phyloP scores from a whole-genome alignment of 1,140 invertebrate species.

The Polyergus mexicanus region DNA sequence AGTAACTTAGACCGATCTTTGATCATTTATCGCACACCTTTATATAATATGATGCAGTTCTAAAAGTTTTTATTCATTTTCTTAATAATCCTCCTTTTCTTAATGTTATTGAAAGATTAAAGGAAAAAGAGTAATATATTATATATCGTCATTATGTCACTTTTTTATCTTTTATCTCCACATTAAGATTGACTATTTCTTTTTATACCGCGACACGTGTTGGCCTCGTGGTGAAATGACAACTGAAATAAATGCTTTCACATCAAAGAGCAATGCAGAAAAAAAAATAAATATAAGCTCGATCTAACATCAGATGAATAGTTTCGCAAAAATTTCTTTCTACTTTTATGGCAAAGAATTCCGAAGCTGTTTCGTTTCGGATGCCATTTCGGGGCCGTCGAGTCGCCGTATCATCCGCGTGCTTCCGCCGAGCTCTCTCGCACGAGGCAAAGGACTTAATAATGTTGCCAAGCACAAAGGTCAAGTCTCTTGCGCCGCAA shows the following conservation, averaged over 20 bases:
- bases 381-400: slow-evolving; percentile 69
- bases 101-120: background rate
- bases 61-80: slow-evolving; percentile 17
- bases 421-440: slow-evolving; percentile 68
- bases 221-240: slow-evolving; percentile 10
- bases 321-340: slow-evolving; percentile 58
- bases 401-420: slow-evolving; percentile 63
- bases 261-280: slow-evolving; percentile 7
- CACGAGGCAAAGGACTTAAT: slow-evolving; percentile 81
- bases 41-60: slow-evolving; percentile 22
- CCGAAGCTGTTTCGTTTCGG: slow-evolving; percentile 78
- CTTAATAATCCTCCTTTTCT: background rate
- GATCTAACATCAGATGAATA: slow-evolving; percentile 59
- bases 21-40: slow-evolving; percentile 45
- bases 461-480: slow-evolving; percentile 82
- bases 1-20: slow-evolving; percentile 35
- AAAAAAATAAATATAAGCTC: background rate
- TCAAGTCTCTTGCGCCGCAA: slow-evolving; percentile 79
- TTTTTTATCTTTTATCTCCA: background rate
- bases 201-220: background rate
- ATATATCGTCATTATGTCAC: background rate
- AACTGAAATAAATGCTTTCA: slow-evolving; percentile 41
- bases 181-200: slow-evolving; percentile 31
- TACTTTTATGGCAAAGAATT: slow-evolving; percentile 72
- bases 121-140: background rate